phyloP scores from a whole-genome alignment of 1,140 invertebrate genomes.

The Artemia franciscana region DNA sequence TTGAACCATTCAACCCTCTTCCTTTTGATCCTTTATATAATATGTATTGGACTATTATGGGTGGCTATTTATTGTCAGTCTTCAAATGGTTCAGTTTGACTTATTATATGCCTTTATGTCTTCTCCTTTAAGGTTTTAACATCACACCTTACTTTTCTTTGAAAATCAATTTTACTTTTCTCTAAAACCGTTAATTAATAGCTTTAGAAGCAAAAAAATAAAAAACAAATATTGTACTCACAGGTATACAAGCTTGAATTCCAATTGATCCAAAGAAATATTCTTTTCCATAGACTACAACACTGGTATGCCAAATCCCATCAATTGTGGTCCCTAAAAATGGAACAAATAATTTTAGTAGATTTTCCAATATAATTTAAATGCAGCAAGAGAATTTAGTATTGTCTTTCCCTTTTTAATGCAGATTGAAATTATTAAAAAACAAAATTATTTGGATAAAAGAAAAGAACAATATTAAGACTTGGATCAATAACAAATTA shows the following conservation, averaged over 20 bases:
- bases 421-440: neutral
- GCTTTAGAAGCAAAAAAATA: neutral
- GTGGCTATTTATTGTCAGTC: no score
- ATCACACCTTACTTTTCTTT: neutral
- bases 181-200: neutral
- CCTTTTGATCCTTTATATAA: no score
- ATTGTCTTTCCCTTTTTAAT: neutral
- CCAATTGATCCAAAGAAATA: constrained; percentile 63
- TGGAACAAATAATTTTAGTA: constrained; percentile 12
- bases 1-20: no score
- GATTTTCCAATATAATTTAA: no score
- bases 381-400: neutral
- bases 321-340: constrained; percentile 46
- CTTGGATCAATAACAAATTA: no score
- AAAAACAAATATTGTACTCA: constrained; percentile 26
- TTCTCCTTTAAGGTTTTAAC: neutral
- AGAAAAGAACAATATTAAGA: no score
- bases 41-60: no score
- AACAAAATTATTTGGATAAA: constrained; percentile 6
- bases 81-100: neutral
- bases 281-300: constrained; percentile 61
- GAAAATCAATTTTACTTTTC: neutral
- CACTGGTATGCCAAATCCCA: constrained; percentile 64
- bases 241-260: constrained; percentile 49
- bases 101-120: constrained; percentile 1